These are phyloP conservation scores for Brachionus koreanus DNA, from an alignment of 1,140 invertebrate species.

Conservation along the genomic window DNA sequence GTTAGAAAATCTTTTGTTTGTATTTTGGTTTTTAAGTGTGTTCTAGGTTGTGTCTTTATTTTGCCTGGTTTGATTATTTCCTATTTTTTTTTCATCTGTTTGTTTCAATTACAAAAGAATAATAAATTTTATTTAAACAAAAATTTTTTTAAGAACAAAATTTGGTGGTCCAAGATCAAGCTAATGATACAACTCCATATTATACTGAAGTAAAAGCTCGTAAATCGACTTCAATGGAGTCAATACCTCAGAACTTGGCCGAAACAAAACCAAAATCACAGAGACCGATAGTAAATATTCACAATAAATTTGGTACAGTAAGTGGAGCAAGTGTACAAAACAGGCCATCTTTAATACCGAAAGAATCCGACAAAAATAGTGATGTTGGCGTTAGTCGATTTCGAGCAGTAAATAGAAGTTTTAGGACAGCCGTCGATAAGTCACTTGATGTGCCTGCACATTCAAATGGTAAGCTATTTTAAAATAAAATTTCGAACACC, in stretches of 20 bases:
- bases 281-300: not conserved
- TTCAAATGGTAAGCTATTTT: constrained; percentile 2
- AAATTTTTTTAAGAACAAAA: constrained; percentile 19
- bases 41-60: not conserved
- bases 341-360: not conserved
- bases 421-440: constrained; percentile 37
- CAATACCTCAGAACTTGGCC: not conserved
- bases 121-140: not conserved
- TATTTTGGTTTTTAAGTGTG: not conserved
- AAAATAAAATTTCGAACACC: not conserved
- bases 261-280: not conserved
- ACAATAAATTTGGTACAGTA: constrained; percentile 16
- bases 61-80: not conserved
- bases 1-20: not conserved
- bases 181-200: not conserved
- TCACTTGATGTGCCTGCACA: not conserved
- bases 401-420: constrained; percentile 26
- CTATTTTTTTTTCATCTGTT: not conserved
- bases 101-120: not conserved
- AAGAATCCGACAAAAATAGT: not conserved
- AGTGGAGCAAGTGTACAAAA: not conserved
- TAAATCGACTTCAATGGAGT: constrained; percentile 10
- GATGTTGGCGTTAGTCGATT: not conserved
- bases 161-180: constrained; percentile 5
- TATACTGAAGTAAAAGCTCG: not conserved